Conservation (phyloP, 2,113 vertebrate genomes). For the Emydocephalus ijimae region DNA sequence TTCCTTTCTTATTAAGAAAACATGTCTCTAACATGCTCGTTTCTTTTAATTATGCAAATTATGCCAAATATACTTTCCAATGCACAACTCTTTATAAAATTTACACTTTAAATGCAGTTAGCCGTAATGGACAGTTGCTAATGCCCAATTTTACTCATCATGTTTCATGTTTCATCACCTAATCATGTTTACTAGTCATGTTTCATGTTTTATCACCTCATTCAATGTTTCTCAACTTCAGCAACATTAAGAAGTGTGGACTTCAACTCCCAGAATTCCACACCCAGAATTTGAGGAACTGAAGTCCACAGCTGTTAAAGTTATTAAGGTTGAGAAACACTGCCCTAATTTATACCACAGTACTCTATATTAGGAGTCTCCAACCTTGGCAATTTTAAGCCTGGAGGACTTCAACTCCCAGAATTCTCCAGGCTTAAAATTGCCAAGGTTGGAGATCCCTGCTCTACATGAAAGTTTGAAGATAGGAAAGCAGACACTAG, state of each 20-base stretch:
- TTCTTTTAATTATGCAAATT: not conserved
- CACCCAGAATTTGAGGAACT: not conserved
- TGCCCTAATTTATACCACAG: not conserved
- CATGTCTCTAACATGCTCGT: not conserved
- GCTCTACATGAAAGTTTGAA: not conserved
- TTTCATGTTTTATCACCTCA: not conserved
- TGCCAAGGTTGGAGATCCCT: no score
- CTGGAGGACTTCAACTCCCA: no score
- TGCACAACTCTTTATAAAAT: not conserved
- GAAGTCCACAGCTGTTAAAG: not conserved
- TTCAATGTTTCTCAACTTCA: not conserved
- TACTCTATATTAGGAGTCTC: no score
- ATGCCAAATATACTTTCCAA: not conserved
- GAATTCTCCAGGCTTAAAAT: no score
- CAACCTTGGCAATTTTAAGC: no score
- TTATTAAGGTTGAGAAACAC: not conserved
- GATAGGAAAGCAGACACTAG: not conserved
- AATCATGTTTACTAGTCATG: not conserved
- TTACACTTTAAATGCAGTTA: not conserved
- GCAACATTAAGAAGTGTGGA: not conserved
- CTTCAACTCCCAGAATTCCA: not conserved
- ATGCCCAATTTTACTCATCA: not conserved
- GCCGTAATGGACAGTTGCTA: not conserved
- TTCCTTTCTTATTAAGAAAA: not conserved
- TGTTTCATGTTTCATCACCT: not conserved